These are phyloP conservation scores for Corythucha ciliata DNA, from an alignment of 2,888 invertebrate genomes.

Conservation along the genomic window DNA sequence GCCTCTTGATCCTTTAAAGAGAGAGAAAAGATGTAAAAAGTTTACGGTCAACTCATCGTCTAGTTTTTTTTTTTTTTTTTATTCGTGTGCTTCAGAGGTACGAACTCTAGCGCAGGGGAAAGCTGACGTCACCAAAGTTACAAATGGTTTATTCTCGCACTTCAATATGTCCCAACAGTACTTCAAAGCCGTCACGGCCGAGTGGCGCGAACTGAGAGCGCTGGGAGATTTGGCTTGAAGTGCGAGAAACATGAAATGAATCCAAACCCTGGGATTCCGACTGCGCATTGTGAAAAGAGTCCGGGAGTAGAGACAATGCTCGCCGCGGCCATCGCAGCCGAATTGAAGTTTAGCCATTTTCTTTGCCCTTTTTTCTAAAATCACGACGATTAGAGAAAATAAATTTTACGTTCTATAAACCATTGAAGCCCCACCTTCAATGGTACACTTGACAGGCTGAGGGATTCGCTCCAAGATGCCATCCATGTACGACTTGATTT, in stretches of 20 bases:
- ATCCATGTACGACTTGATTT: constrained; percentile 85
- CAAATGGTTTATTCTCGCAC: constrained; percentile 78
- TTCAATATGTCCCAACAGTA: constrained; percentile 92
- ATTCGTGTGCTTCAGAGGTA: not conserved
- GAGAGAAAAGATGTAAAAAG: not conserved
- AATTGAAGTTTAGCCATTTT: constrained; percentile 82
- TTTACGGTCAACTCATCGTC: not conserved
- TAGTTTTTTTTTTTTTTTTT: too few relatives aligned
- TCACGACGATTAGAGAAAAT: not conserved
- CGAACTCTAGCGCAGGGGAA: constrained; percentile 77
- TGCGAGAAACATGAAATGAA: constrained; percentile 91
- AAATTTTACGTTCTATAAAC: constrained; percentile 9
- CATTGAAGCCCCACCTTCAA: constrained; percentile 59
- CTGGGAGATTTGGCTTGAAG: constrained; percentile 70
- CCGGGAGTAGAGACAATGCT: constrained; percentile 78
- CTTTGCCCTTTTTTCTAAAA: constrained; percentile 59
- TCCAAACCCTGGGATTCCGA: constrained; percentile 79
- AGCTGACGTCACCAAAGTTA: constrained; percentile 85
- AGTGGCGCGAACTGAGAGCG: constrained; percentile 70
- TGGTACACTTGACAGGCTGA: constrained; percentile 85
- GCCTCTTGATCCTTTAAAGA: constrained; percentile 71
- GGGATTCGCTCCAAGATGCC: constrained; percentile 75
- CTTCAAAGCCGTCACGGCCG: constrained; percentile 72
- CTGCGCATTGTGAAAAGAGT: constrained; percentile 70
- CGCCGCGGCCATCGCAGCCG: constrained; percentile 72